Base-by-base conservation (phyloP, 2,113 vertebrate genomes). In the Silurus glanis region DNA sequence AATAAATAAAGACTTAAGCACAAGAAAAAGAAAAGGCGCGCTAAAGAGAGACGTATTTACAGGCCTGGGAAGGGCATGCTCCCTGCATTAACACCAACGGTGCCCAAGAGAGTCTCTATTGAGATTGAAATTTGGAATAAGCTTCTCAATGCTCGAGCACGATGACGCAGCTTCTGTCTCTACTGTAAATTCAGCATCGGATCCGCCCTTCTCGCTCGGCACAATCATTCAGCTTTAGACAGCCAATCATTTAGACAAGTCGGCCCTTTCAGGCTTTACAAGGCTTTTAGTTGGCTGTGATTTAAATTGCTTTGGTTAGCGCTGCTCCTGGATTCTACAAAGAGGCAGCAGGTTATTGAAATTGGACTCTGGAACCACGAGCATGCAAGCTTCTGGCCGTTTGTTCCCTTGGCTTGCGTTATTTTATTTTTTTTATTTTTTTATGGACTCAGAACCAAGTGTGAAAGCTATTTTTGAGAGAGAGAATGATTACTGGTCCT, bases 11-110 rank as follows among this genome's bases (percentile, higher is more conserved):
- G 56, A 47, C 78, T 37, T 3, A 88, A 88, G 84, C 86, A 86
- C 88, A 85, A 83, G 67, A 25, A 13, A 59, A 64, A 85, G 47
- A 79, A 69, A 64, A 55, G 69, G 51, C 83, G 25, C 71, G 69
- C 64, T 76, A 72, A 80, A 87, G 14, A n/a, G 75, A 86, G 84
- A 67, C 82, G 82, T 88, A 84, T 90, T 90, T 90, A 90, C 89
- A 90, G 84, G 87, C 89, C 82, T 88, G 89, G 89, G 89, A 90
- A 90, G 89, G 85, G 79, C 69, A 64, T 66, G 84, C 82, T 83
- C 83, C 66, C 87, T 55, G 83, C 58, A 75, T 45, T 72, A 79
- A 86, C 55, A 72, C 56, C 80, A 83, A 55, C 23, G 49, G 53
- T 37, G 79, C 49, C 61, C 28, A 12, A 67, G 86, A 69, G 82